Evolutionary conservation across 1,140 invertebrate genomes (phyloP), one percentile per base, ranked within the genome.

Genomic region (Ips nitidus): DNA sequence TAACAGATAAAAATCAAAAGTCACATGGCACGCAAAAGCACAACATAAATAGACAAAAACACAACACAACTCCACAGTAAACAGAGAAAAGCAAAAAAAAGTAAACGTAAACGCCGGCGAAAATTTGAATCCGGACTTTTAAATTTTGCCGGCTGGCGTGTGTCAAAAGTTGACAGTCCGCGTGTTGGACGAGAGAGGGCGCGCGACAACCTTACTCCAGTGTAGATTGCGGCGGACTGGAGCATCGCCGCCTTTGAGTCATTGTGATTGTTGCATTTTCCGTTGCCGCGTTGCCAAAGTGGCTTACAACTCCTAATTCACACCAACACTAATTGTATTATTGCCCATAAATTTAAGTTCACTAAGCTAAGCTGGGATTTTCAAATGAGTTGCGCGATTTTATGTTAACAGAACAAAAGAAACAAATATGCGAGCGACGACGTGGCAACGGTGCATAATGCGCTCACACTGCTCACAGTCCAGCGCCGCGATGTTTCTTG

Each of bases 21-120:
- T 77, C 76, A 77, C 76, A 76, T 76, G 66, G 70, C 72, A 73
- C 75, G 72, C 52, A 68, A 73, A 73, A 66, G 66, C 63, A 71
- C 66, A 61, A 74, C 73, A 74, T 60, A 72, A 67, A 70, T 69
- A 69, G 42, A 66, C 47, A 66, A 50, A 52, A 58, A 66, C 67
- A 68, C 37, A 59, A 71, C 66, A 71, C 62, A 63, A 61, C 41
- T 65, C 52, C 62, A 71, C 56, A 71, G 66, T 52, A 64, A 70
- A 52, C 52, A 60, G 72, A 42, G 45, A 72, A 45, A 47, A 71
- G 71, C 62, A 63, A 69, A 69, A 65, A 68, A 50, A 38, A n/a
- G 45, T 22, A 22, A 22, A 22, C 22, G 22, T 22, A 22, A 22
- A 22, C 22, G 50, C 36, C 8, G 22, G 41, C 22, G 39, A 39